Evolutionary conservation across 2,113 vertebrate species (phyloP).

Genomic region (Chrysemys picta): DNA sequence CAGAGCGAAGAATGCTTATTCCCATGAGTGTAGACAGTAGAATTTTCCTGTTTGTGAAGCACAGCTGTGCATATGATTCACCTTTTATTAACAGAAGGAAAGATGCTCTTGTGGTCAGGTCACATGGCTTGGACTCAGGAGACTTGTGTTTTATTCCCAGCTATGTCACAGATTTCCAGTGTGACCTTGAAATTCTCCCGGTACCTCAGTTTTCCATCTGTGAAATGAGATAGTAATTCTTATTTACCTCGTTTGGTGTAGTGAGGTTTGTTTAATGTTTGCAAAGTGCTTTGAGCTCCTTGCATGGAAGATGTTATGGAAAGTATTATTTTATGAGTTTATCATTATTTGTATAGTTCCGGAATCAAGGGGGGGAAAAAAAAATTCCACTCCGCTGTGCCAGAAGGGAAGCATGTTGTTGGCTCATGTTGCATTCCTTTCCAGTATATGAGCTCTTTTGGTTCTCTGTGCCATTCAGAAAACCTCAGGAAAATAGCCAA

Average conservation of each 20-base stretch:
- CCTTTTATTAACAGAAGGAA: constrained; percentile 1
- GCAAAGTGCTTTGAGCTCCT: not conserved
- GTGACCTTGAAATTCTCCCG: constrained; percentile 36
- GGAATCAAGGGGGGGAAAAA: not conserved
- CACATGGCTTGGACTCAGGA: constrained; percentile 10
- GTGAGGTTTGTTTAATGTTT: not conserved
- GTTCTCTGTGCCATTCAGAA: not conserved
- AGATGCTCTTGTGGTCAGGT: constrained; percentile 1
- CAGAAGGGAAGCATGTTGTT: fast-evolving
- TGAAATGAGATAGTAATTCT: constrained; percentile 23
- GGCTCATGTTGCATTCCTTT: not conserved
- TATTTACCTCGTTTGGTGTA: not conserved
- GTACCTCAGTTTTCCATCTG: constrained; percentile 39
- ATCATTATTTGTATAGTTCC: not conserved
- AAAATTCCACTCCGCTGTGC: fast-evolving
- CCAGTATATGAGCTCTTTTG: not conserved
- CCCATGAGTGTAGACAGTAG: not conserved
- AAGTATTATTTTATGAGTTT: not conserved
- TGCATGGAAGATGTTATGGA: not conserved
- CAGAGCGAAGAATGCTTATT: fast-evolving
- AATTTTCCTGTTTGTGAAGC: not conserved
- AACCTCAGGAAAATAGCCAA: not conserved
- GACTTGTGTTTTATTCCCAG: constrained; percentile 44
- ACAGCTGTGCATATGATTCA: no score
- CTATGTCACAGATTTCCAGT: constrained; percentile 21